Evolutionary conservation across 2,888 invertebrate genomes (phyloP).

Genomic region (Entomobrya multifasciata): DNA sequence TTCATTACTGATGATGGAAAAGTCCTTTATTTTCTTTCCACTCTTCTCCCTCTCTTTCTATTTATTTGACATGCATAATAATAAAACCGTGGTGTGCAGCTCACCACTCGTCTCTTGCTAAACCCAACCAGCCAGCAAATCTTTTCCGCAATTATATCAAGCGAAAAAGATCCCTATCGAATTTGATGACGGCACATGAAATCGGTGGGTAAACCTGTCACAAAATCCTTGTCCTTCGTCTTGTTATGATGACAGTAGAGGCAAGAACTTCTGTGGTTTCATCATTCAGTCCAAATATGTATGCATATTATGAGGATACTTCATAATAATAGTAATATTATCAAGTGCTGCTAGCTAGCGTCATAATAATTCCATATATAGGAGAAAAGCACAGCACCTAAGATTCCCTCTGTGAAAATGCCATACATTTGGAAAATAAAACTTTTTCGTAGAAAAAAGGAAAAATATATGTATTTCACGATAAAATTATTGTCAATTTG

Average conservation of each 20-base stretch:
- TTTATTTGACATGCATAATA: neutral
- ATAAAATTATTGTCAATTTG: conserved; percentile 10
- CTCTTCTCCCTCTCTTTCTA: conserved; percentile 8
- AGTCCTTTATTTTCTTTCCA: conserved; percentile 33
- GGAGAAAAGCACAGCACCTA: no score
- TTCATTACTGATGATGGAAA: conserved; percentile 20
- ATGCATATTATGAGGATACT: conserved; percentile 13
- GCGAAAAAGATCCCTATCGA: conserved; percentile 67
- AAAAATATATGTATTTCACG: neutral
- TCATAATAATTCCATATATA: conserved; percentile 31
- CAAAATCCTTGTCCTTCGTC: conserved; percentile 56
- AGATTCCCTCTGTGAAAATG: no score
- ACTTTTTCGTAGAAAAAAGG: neutral
- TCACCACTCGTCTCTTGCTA: conserved; percentile 14
- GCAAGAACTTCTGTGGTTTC: conserved; percentile 73
- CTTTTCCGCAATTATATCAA: conserved; percentile 70
- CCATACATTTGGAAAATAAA: neutral
- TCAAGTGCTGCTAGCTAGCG: neutral
- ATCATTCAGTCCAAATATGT: conserved; percentile 45
- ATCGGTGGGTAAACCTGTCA: conserved; percentile 77
- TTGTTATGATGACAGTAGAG: conserved; percentile 57
- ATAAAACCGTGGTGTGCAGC: conserved; percentile 43
- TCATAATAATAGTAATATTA: conserved; percentile 17
- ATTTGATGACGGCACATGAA: conserved; percentile 71
- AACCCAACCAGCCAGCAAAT: conserved; percentile 52